Evolutionary conservation across 2,888 invertebrate species (phyloP), one percentile per base, ranked within the genome.

Genomic region (Stictocephala bisonia): DNA sequence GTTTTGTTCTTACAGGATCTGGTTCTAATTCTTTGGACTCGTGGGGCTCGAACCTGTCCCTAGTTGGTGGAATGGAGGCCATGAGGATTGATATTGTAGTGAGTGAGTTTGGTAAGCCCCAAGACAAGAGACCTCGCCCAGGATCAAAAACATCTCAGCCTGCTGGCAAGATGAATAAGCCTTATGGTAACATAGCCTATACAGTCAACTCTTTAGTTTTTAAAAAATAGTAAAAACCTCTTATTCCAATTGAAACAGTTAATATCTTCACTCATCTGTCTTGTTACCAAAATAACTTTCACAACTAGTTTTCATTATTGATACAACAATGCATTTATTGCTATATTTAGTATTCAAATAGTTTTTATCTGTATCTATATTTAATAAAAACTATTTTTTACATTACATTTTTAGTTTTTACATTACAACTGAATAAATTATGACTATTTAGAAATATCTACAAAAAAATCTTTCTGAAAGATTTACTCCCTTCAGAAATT

Each of bases 41-140:
- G 74, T 90, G 95, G 81, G 97, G 94, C 48, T 96, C 94, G 27
- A 94, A 94, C 84, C 86, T 95, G 77, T 93, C 94, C 3, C 86
- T 95, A 58, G 90, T 93, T 76, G 94, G 94, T 4, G 91, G 91
- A 81, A 91, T 97, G 85, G 96, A 96, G 80, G 90, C 91, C 4
- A 90, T 97, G 86, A 90, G 94, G 77, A 94, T 97, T 74, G 95
- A 97, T 84, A 97, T 98, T 83, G 95, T 97, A 3, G 97, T 97
- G 78, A 95, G 96, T 80, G 96, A 97, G 83, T 89, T 89, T 81
- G 90, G 90, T 20, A 88, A 89, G 83, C 86, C 88, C 13, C 75
- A 75, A 51, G 78, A 78, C 24, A 78, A 78, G 41, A 77, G 76
- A 66, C 44, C 48, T 6, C 35, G 60, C 18, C 40, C 48, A 22